phyloP scores from a whole-genome alignment of 92 coral and sea anemone species.

The Diadumene lineata region DNA sequence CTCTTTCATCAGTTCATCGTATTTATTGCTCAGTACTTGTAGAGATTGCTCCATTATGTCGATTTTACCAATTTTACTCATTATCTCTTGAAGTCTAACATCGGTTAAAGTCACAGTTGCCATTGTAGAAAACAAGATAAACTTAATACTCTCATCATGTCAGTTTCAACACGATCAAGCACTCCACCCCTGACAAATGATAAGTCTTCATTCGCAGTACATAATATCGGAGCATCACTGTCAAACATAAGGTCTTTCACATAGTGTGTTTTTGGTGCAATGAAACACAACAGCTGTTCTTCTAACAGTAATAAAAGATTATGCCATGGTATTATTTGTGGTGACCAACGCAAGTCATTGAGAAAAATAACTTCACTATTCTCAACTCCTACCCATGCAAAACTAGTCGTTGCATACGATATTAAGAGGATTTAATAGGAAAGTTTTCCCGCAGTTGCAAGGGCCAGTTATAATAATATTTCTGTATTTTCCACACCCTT shows the following conservation, averaged over 20 bases:
- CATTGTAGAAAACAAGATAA: no score
- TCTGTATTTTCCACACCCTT: constrained; percentile 43
- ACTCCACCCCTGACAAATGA: constrained; percentile 22
- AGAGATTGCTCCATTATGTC: no score
- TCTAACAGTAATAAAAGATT: constrained; percentile 35
- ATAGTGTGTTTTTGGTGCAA: constrained; percentile 36
- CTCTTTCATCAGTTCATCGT: no score
- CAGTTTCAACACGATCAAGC: constrained; percentile 26
- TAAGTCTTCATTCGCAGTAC: constrained; percentile 29
- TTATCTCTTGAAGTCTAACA: no score
- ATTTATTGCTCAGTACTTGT: no score
- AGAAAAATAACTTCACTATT: constrained; percentile 31
- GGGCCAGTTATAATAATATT: constrained; percentile 44
- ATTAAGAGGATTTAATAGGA: constrained; percentile 46
- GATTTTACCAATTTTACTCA: no score
- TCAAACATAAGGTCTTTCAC: constrained; percentile 33
- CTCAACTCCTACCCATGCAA: constrained; percentile 57
- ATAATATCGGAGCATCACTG: constrained; percentile 37
- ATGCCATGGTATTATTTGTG: constrained; percentile 40
- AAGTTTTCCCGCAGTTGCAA: constrained; percentile 53
- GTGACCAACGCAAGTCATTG: constrained; percentile 44
- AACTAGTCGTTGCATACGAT: constrained; percentile 32
- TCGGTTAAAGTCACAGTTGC: no score
- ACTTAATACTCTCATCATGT: constrained; percentile 47
- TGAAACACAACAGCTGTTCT: constrained; percentile 40